Evolutionary conservation across 2,113 vertebrate species (phyloP).

Genomic region (Mobula birostris): DNA sequence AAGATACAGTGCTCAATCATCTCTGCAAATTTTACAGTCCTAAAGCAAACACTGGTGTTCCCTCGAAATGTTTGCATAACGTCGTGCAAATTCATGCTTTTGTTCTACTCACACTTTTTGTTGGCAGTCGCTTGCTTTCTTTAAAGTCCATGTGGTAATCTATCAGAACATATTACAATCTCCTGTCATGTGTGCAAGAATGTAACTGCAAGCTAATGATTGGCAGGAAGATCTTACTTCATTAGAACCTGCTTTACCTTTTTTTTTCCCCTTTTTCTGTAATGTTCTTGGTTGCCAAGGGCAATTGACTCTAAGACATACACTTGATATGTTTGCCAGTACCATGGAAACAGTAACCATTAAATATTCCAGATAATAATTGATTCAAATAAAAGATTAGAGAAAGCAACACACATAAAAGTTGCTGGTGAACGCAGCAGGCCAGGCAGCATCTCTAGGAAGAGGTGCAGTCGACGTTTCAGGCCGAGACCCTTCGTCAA

Average conservation of each 20-base stretch:
- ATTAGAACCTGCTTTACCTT: not conserved
- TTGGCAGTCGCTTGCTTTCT: conserved; percentile 18
- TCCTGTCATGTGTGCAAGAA: conserved; percentile 3
- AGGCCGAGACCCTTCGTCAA: too few relatives aligned
- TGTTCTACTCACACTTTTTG: conserved; percentile 29
- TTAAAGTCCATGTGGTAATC: conserved; percentile 25
- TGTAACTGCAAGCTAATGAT: not conserved
- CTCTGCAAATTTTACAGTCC: conserved; percentile 32
- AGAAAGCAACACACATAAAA: too few relatives aligned
- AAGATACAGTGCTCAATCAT: conserved; percentile 13
- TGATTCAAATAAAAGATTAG: not conserved
- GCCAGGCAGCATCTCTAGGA: too few relatives aligned
- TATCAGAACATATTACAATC: conserved; percentile 30
- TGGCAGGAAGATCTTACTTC: conserved; percentile 28
- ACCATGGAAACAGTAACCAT: not conserved
- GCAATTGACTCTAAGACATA: not conserved
- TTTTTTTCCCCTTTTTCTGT: not conserved
- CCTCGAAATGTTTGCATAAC: conserved; percentile 35
- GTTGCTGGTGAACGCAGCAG: too few relatives aligned
- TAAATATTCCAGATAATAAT: not conserved
- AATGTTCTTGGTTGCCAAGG: not conserved
- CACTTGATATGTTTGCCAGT: not conserved
- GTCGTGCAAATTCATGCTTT: conserved; percentile 26
- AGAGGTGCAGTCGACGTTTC: too few relatives aligned
- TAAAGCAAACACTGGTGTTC: conserved; percentile 34